Percentiles rank a stretch among this genome's conserved stretches.
These are phyloP conservation scores for Acanthornis magna DNA, from an alignment of 2,797 vertebrate species.

Conservation along the genomic window DNA sequence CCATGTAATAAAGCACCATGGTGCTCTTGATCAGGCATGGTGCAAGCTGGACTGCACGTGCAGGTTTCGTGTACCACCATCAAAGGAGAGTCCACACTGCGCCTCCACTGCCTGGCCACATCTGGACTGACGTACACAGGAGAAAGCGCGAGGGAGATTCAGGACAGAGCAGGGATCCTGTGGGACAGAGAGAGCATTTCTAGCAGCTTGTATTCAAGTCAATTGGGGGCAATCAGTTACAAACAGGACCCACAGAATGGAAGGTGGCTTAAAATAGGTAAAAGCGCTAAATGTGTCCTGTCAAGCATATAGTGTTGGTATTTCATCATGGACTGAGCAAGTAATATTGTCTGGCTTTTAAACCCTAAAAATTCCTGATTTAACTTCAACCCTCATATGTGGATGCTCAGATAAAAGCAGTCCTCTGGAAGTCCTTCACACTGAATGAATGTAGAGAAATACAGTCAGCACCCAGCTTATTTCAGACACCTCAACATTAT, in stretches of 20 bases:
- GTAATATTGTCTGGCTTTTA: neutral
- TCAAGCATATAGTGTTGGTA: neutral
- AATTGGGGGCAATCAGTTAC: neutral
- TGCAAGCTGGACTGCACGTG: neutral
- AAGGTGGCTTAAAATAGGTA: neutral
- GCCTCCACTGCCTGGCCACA: neutral
- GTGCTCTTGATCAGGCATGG: neutral
- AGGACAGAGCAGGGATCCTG: neutral
- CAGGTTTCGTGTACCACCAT: neutral
- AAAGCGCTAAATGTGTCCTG: neutral
- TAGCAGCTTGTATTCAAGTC: neutral
- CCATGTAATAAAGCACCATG: neutral
- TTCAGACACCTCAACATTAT: neutral
- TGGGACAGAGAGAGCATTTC: neutral
- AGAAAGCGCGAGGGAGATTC: accelerated
- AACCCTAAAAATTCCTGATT: neutral
- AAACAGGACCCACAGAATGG: neutral
- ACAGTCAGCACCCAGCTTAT: neutral
- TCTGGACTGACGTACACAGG: accelerated
- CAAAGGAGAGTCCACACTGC: neutral
- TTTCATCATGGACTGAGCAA: neutral
- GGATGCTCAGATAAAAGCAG: neutral
- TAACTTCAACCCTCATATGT: neutral
- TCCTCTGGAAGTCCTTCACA: neutral
- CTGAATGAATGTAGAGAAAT: neutral